Evolutionary conservation across 2,797 vertebrate species (phyloP).

Genomic region (Mastacembelus armatus): DNA sequence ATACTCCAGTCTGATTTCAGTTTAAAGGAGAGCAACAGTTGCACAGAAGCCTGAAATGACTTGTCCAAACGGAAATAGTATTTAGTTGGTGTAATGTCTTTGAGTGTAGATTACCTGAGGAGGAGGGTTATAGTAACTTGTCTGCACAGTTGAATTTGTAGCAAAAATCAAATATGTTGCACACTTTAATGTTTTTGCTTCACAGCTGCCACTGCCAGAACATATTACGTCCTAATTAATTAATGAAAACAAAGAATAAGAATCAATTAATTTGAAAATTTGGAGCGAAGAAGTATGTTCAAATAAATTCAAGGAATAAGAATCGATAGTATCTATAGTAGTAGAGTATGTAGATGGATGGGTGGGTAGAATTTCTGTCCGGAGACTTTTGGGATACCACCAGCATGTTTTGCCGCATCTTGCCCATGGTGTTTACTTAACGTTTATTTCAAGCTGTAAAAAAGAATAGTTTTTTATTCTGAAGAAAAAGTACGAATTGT

Average conservation of each 20-base stretch:
- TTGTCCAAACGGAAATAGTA: neutral
- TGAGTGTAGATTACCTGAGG: neutral
- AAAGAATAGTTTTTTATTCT: slow-evolving; percentile 9
- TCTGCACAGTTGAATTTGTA: slow-evolving; percentile 8
- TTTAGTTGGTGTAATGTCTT: neutral
- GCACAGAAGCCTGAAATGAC: slow-evolving; percentile 17
- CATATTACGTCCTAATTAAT: slow-evolving; percentile 66
- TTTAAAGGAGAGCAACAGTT: neutral
- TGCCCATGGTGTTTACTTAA: slow-evolving; percentile 10
- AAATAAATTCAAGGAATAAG: too few relatives aligned
- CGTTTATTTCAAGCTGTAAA: too few relatives aligned
- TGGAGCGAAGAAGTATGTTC: slow-evolving; percentile 34
- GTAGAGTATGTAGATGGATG: too few relatives aligned
- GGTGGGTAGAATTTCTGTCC: too few relatives aligned
- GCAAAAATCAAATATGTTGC: slow-evolving; percentile 48
- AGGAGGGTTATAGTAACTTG: slow-evolving; percentile 24
- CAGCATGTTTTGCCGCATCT: slow-evolving; percentile 17
- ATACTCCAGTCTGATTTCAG: slow-evolving; percentile 17
- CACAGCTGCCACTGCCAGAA: slow-evolving; percentile 51
- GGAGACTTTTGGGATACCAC: slow-evolving; percentile 18
- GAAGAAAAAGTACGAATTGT: neutral
- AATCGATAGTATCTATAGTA: too few relatives aligned
- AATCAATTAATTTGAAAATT: slow-evolving; percentile 70
- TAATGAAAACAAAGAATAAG: slow-evolving; percentile 57
- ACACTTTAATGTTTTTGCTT: slow-evolving; percentile 53